These are phyloP conservation scores for Loxodonta africana DNA, from an alignment of 2,113 vertebrate species.

Conservation along the genomic window DNA sequence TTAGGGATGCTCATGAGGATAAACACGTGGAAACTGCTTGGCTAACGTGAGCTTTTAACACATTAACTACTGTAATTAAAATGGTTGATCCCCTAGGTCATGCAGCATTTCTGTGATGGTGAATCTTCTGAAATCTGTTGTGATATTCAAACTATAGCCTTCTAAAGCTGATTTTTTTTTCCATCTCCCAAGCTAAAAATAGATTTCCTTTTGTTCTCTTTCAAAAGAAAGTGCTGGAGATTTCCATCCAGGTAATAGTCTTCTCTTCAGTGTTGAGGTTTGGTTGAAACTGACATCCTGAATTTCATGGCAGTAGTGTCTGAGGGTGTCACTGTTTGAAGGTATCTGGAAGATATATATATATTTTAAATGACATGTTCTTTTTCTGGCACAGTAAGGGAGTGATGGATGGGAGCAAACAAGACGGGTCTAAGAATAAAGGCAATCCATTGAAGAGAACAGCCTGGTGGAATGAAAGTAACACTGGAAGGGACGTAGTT, in stretches of 20 bases:
- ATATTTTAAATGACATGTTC: neutral
- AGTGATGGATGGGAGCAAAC: neutral
- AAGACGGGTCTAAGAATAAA: neutral
- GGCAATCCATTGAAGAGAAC: neutral
- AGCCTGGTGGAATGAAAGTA: neutral
- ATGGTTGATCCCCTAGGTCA: neutral
- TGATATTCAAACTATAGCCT: neutral
- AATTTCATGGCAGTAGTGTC: neutral
- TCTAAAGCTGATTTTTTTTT: neutral
- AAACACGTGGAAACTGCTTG: neutral
- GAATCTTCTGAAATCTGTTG: neutral
- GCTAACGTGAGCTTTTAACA: rapidly evolving
- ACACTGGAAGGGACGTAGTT: neutral
- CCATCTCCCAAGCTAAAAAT: neutral
- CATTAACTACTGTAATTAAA: neutral
- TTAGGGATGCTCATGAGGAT: neutral
- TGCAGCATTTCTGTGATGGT: neutral
- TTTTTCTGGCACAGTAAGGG: neutral
- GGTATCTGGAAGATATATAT: neutral
- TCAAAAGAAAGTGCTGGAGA: neutral
- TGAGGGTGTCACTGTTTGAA: neutral
- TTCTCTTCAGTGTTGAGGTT: neutral
- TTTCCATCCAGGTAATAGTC: neutral
- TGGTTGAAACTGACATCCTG: neutral
- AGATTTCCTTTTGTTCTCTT: neutral